Conservation (phyloP, 2,888 invertebrate genomes). For the Hecatera dysodea region DNA sequence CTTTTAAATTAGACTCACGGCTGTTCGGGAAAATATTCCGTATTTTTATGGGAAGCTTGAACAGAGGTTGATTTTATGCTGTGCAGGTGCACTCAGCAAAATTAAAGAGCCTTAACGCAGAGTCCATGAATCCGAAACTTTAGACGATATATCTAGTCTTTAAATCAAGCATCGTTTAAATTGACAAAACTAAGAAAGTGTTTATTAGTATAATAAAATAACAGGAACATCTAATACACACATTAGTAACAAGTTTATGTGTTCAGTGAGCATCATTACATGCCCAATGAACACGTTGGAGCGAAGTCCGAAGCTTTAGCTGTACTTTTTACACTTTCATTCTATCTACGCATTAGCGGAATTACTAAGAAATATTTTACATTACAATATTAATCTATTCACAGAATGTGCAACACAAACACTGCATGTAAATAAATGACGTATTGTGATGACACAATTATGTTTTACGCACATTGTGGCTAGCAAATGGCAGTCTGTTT, state of each 20-base stretch:
- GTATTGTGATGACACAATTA: slow-evolving; percentile 13
- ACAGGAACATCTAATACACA: slow-evolving; percentile 13
- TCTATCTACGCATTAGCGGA: slow-evolving; percentile 7
- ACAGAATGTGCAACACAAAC: background rate
- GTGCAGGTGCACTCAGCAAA: slow-evolving; percentile 12
- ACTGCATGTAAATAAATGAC: slow-evolving; percentile 15
- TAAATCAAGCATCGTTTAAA: slow-evolving; percentile 3
- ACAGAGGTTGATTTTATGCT: slow-evolving; percentile 6
- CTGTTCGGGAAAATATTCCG: slow-evolving; percentile 25
- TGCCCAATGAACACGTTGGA: slow-evolving; percentile 41
- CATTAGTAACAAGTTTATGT: slow-evolving; percentile 23
- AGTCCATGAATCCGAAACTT: background rate
- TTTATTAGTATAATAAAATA: slow-evolving; percentile 16
- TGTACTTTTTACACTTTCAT: slow-evolving; percentile 46
- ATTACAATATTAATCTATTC: slow-evolving; percentile 18
- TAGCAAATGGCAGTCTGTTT: background rate
- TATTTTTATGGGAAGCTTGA: slow-evolving; percentile 19
- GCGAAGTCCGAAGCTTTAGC: slow-evolving; percentile 16
- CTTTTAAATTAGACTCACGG: slow-evolving; percentile 41
- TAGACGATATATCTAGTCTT: background rate
- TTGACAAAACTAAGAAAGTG: background rate
- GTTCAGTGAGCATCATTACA: slow-evolving; percentile 51
- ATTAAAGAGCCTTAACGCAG: slow-evolving; percentile 5
- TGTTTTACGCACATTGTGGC: slow-evolving; percentile 23
- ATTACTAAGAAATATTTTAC: slow-evolving; percentile 20